phyloP scores from a whole-genome alignment of 53 echinoderm and acorn worm genomes.

The Antedon mediterranea region DNA sequence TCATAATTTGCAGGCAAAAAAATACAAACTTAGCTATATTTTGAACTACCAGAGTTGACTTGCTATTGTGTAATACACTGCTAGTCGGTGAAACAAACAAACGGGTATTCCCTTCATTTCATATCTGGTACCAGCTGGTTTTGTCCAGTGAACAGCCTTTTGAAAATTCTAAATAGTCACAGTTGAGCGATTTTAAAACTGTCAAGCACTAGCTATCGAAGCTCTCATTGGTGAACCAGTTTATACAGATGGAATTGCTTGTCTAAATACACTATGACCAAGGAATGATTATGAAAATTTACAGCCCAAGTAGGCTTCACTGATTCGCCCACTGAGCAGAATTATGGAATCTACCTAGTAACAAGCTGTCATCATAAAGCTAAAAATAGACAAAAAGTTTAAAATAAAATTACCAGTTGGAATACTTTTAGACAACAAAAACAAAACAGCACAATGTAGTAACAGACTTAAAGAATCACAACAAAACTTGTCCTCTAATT shows the following conservation, averaged over 20 bases:
- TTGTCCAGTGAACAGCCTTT: neutral
- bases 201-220: neutral
- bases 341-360: neutral
- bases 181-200: neutral
- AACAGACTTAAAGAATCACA: too few species aligned
- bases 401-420: neutral
- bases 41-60: neutral
- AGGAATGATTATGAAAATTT: neutral
- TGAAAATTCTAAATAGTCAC: neutral
- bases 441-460: neutral
- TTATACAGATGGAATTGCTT: neutral
- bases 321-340: neutral
- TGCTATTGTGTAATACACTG: neutral
- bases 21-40: neutral
- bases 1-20: neutral
- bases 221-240: neutral
- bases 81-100: neutral
- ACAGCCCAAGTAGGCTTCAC: neutral
- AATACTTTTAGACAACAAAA: neutral
- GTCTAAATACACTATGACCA: neutral
- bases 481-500: too few species aligned
- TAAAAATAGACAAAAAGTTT: neutral
- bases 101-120: constrained; percentile 1
- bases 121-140: neutral
- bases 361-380: neutral